Evolutionary conservation across 2,113 vertebrate species (phyloP).

Genomic region (human (Homo sapiens)): GRCh38 chr16:1436001-1436500

Average conservation of each 20-base stretch:
- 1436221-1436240: neutral
- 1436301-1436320: neutral
- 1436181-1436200: neutral
- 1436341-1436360: neutral
- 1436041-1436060: conserved; percentile 61
- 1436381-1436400: fast-evolving
- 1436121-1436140: neutral
- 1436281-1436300: neutral
- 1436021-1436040: conserved; percentile 57
- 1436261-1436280: neutral
- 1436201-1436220: neutral
- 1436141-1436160: neutral
- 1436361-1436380: neutral
- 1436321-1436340: neutral
- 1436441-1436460: conserved; percentile 61
- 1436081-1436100: conserved; percentile 31
- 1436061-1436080: neutral
- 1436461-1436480: conserved; percentile 40
- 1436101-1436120: too few species aligned
- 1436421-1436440: neutral
- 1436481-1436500: conserved; percentile 53
- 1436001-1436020: conserved; percentile 16
- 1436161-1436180: neutral
- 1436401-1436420: neutral
- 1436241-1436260: neutral